Conservation (phyloP, 2,113 vertebrate species). For the Jaculus jaculus region DNA sequence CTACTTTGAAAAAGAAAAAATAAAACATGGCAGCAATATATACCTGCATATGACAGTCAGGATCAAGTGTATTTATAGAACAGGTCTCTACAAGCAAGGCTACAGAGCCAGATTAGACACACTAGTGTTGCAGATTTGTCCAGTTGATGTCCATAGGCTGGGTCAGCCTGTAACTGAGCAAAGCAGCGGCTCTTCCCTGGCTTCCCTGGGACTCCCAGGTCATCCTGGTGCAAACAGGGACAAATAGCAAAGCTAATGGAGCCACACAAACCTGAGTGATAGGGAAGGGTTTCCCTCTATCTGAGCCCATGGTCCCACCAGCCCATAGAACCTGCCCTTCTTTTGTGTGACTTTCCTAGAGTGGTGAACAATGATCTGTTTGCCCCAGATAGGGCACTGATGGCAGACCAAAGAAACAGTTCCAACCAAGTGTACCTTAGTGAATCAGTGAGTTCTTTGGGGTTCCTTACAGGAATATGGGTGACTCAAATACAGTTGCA, state of each 20-base stretch:
- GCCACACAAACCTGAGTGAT: too few relatives aligned
- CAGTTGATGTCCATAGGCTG: background rate
- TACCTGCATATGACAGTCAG: background rate
- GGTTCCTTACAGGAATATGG: background rate
- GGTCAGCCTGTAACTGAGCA: background rate
- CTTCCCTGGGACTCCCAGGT: too few relatives aligned
- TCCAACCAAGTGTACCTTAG: too few relatives aligned
- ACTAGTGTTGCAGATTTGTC: background rate
- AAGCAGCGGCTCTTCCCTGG: background rate
- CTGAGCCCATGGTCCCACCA: too few relatives aligned
- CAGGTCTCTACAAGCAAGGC: background rate
- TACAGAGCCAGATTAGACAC: background rate
- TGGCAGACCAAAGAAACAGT: background rate
- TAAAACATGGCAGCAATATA: background rate
- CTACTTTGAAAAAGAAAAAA: too few relatives aligned
- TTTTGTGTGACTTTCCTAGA: background rate
- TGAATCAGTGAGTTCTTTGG: background rate
- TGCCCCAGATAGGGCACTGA: background rate
- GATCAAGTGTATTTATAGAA: background rate
- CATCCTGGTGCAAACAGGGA: too few relatives aligned
- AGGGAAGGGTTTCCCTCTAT: too few relatives aligned
- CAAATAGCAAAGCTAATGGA: too few relatives aligned
- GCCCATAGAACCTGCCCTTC: too few relatives aligned
- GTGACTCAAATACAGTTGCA: background rate
- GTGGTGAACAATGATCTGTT: background rate